Base-by-base conservation (phyloP, 2,113 vertebrate species). In the Artemisiospiza belli region DNA sequence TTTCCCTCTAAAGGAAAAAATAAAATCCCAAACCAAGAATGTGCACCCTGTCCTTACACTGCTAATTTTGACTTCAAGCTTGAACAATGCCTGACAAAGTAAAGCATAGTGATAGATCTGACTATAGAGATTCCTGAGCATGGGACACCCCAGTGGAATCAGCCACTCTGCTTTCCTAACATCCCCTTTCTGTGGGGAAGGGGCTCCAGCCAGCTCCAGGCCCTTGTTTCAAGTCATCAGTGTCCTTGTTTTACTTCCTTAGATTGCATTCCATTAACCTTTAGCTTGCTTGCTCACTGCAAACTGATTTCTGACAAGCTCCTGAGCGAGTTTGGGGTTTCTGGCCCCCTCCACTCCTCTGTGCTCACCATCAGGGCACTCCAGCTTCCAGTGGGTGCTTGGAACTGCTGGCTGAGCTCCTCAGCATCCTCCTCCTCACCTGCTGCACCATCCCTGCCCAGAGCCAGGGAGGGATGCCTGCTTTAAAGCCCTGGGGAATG, bases 201-300 rank as follows among this genome's bases (percentile, higher is more conserved):
- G 19, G 74, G 74, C 76, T 87, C 49, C 77, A n/a, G 83, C 30
- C 67, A 58, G 70, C 79, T 74, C 78, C 0, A 0, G 66, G 54
- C 24, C 69, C 49, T 73, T 17, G 51, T 54, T 54, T 51, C 70
- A 72, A 62, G 58, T 79, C 77, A 66, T 76, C 70, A 91, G 21
- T 27, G 30, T 80, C 81, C 59, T 62, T 76, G 66, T 64, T 95
- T 82, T 49, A 69, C 89, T 94, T 97, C 78, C 82, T 84, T 63
- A 63, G 78, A 69, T 80, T 90, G 78, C 77, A 43, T 90, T 88
- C 91, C 75, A 59, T 96, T 96, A 90, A 91, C 78, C 67, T 92
- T 95, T 63, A 66, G n/a, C 82, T 33, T 0, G 5, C 46, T 83
- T 90, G 59, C 82, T 86, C 80, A 69, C 68, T 70, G 58, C 7